Evolutionary conservation across 2,888 invertebrate species (phyloP), one percentile per base, ranked within the genome.

Genomic region (Lasioglossum vierecki): DNA sequence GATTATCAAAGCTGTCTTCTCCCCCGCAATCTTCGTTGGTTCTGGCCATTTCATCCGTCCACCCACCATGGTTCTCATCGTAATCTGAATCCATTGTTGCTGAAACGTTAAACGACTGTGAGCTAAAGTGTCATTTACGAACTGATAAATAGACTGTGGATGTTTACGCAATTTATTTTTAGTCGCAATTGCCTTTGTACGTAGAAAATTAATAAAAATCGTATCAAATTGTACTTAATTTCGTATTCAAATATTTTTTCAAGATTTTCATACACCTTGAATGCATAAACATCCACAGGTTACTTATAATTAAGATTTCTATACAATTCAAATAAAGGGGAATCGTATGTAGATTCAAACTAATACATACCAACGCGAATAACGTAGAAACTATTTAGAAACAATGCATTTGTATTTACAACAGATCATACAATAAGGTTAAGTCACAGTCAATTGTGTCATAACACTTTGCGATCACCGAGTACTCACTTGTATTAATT

Each of bases 1-100:
- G 98, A 95, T 98, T 98, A 93, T 98, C 98, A 89, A 97, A 96
- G 68, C 96, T 96, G 94, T 98, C 98, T 92, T 97, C 97, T 80
- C 96, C 96, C 18, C 96, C 96, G 92, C 97, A 97, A 72, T 95
- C 95, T 22, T 95, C 94, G 2, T 86, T 90, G 13, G 92, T 91
- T 79, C 92, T 91, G 15, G 92, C 91, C 90, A 94, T 93, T 81
- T 94, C 94, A n/a, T 95, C 95, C 6, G 93, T 92, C 95, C 95
- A 95, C 72, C 93, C 93, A 35, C 92, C 91, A 68, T 92, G 93
- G 74, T 95, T 95, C 75, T 95, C 95, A 57, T 93, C 93, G 30
- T 93, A 95, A 68, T 93, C 94, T 1, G 91, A 88, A 49, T 95
- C 94, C 94, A 95, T 94, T 35, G 26, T 73, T 76, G 41, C 79